Evolutionary conservation across 2,797 vertebrate species (phyloP).

Genomic region (Rhinatrema bivittatum): DNA sequence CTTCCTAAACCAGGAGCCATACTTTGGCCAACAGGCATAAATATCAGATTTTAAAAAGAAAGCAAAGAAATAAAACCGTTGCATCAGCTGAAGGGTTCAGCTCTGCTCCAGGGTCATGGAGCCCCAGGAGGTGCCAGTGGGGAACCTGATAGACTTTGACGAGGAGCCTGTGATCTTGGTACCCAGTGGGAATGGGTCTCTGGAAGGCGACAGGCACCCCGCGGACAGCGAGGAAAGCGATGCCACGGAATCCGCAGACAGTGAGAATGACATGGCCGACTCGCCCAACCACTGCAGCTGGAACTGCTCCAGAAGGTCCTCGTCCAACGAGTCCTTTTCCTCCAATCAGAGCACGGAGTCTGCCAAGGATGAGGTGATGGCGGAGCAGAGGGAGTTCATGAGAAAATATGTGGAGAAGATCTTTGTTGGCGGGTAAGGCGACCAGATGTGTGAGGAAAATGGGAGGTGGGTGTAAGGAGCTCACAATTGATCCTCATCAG

Average conservation of each 20-base stretch:
- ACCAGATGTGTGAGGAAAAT: too few species aligned
- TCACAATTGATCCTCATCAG: too few species aligned
- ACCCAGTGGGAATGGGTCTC: slow-evolving; percentile 1
- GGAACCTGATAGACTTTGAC: slow-evolving; percentile 80
- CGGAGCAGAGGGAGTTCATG: slow-evolving; percentile 74
- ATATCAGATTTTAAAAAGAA: neutral
- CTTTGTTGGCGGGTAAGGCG: slow-evolving; percentile 77
- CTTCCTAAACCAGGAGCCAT: rapidly evolving
- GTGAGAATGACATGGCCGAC: slow-evolving; percentile 76
- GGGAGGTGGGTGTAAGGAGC: too few species aligned
- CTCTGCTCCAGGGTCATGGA: slow-evolving; percentile 57
- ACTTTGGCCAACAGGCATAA: neutral
- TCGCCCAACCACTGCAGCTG: slow-evolving; percentile 54
- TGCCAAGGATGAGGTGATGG: slow-evolving; percentile 46
- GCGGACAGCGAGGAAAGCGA: slow-evolving; percentile 63
- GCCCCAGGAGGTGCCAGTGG: slow-evolving; percentile 56
- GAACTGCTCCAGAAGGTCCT: slow-evolving; percentile 67
- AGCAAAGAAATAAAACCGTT: rapidly evolving
- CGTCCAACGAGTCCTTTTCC: slow-evolving; percentile 67
- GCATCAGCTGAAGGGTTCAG: rapidly evolving
- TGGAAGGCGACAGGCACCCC: neutral
- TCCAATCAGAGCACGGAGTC: slow-evolving; percentile 77
- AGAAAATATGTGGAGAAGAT: slow-evolving; percentile 83
- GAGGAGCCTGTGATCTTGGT: slow-evolving; percentile 28
- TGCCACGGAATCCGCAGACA: slow-evolving; percentile 88